Base-by-base conservation (phyloP, 2,888 invertebrate genomes). In the Eumacrocentrus americanus region DNA sequence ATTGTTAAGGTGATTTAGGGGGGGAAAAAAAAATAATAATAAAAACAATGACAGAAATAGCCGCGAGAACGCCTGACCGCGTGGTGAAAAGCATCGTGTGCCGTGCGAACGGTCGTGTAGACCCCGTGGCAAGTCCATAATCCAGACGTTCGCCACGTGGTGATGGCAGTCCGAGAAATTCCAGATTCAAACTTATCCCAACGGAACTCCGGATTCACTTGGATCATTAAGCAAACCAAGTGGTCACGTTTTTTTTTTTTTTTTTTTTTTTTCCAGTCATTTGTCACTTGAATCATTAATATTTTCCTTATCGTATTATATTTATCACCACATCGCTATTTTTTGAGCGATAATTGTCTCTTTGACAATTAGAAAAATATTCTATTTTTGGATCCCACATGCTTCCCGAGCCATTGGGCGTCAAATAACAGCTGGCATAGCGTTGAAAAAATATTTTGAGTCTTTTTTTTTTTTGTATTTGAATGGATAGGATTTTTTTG, bases 131-230 rank as follows among this genome's bases (percentile, higher is more conserved):
- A 60, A 55, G 54, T 60, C 65, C 46, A 63, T 55, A 60, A 64
- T 65, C 64, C 66, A 62, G 62, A 59, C 62, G 60, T 58, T 61
- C 63, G 65, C 69, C 69, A 69, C 68, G 68, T 68, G 68, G 67
- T 66, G 56, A 61, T 57, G 42, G 51, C 48, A 60, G 29, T 6
- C n/a, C 22, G 58, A 14, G 0, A 12, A 23, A 22, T 42, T 34
- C 54, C 23, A 1, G 22, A 20, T 20, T 9, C 9, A 25, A 44
- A 40, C 3, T 42, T 18, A 34, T n/a, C n/a, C n/a, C n/a, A n/a
- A n/a, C n/a, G n/a, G n/a, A n/a, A n/a, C n/a, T n/a, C n/a, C n/a
- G n/a, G n/a, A n/a, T n/a, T n/a, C n/a, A n/a, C n/a, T n/a, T n/a
- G n/a, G n/a, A n/a, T n/a, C n/a, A n/a, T n/a, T n/a, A n/a, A n/a